phyloP scores from a whole-genome alignment of 1,140 invertebrate genomes.

The Reticulitermes speratus region DNA sequence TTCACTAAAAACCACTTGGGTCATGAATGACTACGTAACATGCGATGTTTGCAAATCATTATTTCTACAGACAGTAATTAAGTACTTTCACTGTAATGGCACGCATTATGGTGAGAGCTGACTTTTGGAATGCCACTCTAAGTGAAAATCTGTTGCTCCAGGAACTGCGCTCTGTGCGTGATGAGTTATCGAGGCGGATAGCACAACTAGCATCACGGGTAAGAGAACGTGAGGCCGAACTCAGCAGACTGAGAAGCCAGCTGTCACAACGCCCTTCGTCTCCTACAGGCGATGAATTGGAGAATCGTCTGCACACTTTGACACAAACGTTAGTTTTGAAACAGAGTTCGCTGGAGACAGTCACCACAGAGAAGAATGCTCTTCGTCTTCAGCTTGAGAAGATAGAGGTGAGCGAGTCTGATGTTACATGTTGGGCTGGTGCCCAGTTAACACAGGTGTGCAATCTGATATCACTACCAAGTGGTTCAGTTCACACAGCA shows the following conservation, averaged over 20 bases:
- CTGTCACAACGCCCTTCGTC: conserved; percentile 51
- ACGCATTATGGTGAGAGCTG: no score
- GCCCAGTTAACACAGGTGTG: no score
- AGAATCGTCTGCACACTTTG: conserved; percentile 65
- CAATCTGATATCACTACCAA: no score
- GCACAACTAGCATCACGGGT: conserved; percentile 53
- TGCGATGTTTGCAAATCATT: no score
- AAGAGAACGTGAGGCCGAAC: conserved; percentile 61
- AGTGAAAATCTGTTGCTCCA: conserved; percentile 41
- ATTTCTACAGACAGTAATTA: no score
- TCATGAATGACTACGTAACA: no score
- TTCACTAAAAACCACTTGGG: no score
- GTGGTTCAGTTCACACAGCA: no score
- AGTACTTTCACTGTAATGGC: no score
- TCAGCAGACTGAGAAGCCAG: conserved; percentile 60
- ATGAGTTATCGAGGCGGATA: conserved; percentile 58
- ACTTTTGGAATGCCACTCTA: no score
- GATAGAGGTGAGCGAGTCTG: conserved; percentile 57
- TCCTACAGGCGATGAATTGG: conserved; percentile 60
- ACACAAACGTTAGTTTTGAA: conserved; percentile 80
- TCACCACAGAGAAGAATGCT: conserved; percentile 79
- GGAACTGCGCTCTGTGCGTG: conserved; percentile 60
- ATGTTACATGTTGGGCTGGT: no score
- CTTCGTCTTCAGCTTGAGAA: conserved; percentile 75
- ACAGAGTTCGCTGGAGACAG: conserved; percentile 71